Percentiles rank a stretch among this genome's conserved stretches.
phyloP scores from a whole-genome alignment of 2,797 vertebrate species.

The Galago senegalensis region DNA sequence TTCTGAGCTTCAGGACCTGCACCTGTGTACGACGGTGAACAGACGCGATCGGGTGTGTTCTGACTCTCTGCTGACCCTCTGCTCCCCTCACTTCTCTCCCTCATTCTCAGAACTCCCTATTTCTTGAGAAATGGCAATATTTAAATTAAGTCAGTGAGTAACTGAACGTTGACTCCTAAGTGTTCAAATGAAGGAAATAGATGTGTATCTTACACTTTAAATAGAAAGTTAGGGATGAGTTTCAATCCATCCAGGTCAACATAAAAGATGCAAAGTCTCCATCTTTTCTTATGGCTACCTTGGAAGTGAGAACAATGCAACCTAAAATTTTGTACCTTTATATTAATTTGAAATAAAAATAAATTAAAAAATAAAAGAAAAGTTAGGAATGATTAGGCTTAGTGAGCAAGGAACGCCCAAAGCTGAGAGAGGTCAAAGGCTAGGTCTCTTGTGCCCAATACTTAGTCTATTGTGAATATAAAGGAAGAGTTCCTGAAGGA shows the following conservation, averaged over 20 bases:
- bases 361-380: not conserved
- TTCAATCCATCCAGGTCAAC: too few relatives aligned
- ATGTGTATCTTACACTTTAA: not conserved
- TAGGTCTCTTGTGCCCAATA: not conserved
- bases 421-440: not conserved
- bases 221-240: not conserved
- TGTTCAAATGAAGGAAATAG: not conserved
- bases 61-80: not conserved
- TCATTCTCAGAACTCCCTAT: not conserved
- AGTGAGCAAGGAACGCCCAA: too few relatives aligned
- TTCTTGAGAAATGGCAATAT: not conserved
- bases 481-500: not conserved
- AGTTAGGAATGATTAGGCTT: not conserved
- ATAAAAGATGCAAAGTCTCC: too few relatives aligned
- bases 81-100: not conserved
- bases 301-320: too few relatives aligned
- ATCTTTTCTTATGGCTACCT: too few relatives aligned
- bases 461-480: not conserved
- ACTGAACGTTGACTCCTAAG: too few relatives aligned
- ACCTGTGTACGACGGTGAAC: not conserved
- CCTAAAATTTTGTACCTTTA: too few relatives aligned
- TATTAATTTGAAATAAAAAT: too few relatives aligned
- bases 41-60: fast-evolving
- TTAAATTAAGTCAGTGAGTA: not conserved
- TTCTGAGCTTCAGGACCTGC: not conserved